Percentiles rank a stretch among this genome's conserved stretches.
Conservation (phyloP, 2,888 invertebrate genomes). For the Heliconius charithonia region DNA sequence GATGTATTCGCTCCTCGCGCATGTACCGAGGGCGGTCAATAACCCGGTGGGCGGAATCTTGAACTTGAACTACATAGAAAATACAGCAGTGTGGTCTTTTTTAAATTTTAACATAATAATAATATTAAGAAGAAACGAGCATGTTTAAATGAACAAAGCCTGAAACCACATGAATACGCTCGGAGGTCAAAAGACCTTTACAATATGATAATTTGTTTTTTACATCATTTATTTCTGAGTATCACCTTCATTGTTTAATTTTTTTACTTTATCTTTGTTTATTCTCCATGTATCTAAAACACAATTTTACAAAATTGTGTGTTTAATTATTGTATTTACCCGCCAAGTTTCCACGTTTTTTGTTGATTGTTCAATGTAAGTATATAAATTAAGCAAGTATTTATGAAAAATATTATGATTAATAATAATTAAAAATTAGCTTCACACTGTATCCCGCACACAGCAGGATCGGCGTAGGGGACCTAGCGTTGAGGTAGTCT, state of each 20-base stretch:
- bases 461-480: no score
- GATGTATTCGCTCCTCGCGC: constrained; percentile 58
- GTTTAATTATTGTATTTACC: background rate
- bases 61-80: constrained; percentile 76
- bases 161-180: background rate
- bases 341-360: background rate
- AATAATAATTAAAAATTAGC: background rate
- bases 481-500: no score
- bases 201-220: constrained; percentile 20
- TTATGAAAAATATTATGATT: background rate
- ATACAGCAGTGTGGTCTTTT: constrained; percentile 55
- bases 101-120: background rate
- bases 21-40: constrained; percentile 73
- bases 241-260: constrained; percentile 8
- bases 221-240: constrained; percentile 14
- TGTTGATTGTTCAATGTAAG: background rate
- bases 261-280: background rate
- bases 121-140: background rate
- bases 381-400: background rate
- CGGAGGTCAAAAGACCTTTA: constrained; percentile 7
- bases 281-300: background rate
- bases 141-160: constrained; percentile 5
- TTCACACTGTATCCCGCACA: no score
- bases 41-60: constrained; percentile 70
- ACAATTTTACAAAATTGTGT: background rate